Conservation (phyloP, 1,140 invertebrate species). For the Trachymyrmex cornetzi region DNA sequence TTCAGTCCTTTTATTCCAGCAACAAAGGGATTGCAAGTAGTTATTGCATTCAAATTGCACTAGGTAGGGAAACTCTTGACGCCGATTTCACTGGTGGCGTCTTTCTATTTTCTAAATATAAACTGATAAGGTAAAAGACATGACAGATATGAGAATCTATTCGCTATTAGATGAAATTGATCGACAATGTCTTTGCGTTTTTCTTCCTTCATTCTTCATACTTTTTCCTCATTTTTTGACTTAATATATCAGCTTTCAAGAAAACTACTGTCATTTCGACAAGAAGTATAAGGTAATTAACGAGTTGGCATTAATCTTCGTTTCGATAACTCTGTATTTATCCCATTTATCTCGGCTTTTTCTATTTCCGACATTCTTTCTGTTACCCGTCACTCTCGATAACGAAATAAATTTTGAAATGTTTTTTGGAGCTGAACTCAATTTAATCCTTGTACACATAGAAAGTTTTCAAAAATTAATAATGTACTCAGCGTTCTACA, state of each 20-base stretch:
- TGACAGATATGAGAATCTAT: not conserved
- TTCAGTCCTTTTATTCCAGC: slow-evolving; percentile 44
- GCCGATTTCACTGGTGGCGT: not conserved
- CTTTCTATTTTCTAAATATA: slow-evolving; percentile 13
- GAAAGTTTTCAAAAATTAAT: not conserved
- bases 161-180: slow-evolving; percentile 9
- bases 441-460: not conserved
- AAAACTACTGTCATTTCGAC: slow-evolving; percentile 7
- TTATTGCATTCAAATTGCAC: slow-evolving; percentile 56
- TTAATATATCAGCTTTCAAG: slow-evolving; percentile 46
- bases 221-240: slow-evolving; percentile 27
- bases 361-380: not conserved
- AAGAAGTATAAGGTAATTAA: slow-evolving; percentile 15
- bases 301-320: slow-evolving; percentile 66
- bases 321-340: slow-evolving; percentile 58
- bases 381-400: not conserved
- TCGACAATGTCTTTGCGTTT: slow-evolving; percentile 9
- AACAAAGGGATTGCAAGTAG: slow-evolving; percentile 49
- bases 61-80: slow-evolving; percentile 32
- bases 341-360: slow-evolving; percentile 39
- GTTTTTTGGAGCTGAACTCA: not conserved
- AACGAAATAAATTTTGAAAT: slow-evolving; percentile 36
- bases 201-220: not conserved
- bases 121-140: not conserved
- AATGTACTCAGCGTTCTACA: not conserved